Conservation (phyloP, 2,113 vertebrate genomes). For the Triplophysa dalaica region DNA sequence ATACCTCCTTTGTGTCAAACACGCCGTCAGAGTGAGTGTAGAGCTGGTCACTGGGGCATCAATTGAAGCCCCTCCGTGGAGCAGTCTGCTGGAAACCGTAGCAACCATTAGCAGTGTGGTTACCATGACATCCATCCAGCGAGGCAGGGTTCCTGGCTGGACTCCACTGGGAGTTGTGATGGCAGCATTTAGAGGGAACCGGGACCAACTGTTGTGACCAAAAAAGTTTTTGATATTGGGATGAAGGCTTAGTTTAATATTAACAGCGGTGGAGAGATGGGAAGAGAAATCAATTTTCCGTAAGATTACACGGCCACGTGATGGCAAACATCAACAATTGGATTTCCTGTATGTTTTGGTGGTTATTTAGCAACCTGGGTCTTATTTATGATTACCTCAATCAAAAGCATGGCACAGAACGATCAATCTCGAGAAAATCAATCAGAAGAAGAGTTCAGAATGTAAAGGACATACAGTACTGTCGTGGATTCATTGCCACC, state of each 20-base stretch:
- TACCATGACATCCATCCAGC: conserved; percentile 51
- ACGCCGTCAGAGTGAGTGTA: neutral
- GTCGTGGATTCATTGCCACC: neutral
- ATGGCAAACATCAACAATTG: conserved; percentile 13
- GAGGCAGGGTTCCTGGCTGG: conserved; percentile 20
- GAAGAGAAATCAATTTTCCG: neutral
- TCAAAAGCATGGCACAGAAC: neutral
- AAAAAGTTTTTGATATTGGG: neutral
- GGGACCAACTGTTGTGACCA: conserved; percentile 6
- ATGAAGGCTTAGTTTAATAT: neutral
- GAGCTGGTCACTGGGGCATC: neutral
- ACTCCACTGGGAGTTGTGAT: conserved; percentile 28
- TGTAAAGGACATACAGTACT: neutral
- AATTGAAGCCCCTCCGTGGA: conserved; percentile 29
- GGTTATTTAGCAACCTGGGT: conserved; percentile 18
- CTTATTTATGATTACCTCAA: conserved; percentile 24
- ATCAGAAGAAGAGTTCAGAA: neutral
- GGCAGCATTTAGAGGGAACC: conserved; percentile 18
- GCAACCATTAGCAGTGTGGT: conserved; percentile 49
- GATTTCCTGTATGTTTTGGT: neutral
- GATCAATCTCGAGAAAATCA: conserved; percentile 19
- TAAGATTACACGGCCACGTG: neutral
- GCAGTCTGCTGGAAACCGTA: conserved; percentile 40
- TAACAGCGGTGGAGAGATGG: neutral
- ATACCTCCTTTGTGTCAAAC: too few species aligned